Base-by-base conservation (phyloP, 2,113 vertebrate genomes). In the Coreoperca whiteheadi region DNA sequence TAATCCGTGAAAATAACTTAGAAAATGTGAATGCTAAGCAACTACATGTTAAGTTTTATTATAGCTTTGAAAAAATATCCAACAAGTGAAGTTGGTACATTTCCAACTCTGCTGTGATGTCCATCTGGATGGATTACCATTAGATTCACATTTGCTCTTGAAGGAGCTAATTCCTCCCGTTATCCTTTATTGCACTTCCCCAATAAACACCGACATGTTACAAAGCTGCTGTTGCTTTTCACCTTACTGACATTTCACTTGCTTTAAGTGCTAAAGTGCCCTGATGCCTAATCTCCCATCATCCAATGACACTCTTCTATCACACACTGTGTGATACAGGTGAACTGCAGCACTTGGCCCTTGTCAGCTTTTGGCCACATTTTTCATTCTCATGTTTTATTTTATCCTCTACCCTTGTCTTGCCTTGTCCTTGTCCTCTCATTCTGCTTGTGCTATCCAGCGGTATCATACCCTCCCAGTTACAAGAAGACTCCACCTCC, bases 401-500 rank as follows among this genome's bases (percentile, higher is more conserved):
- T 90, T 87, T 79, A 84, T 84, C 87, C 86, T 90, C 87, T 86
- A 64, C 89, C 83, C 66, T 86, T 91, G 83, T 91, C 76, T 85
- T 91, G 90, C 90, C 75, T 89, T 81, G 84, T 91, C 91, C 89
- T 87, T 71, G 88, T 91, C 75, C 87, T 90, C 71, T 91, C 87
- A 90, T 93, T 77, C 75, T 90, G 85, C 92, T 79, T 81, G 21
- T 87, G 89, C 91, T 92, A 89, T 77, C 90, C 90, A 86, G 12
- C 64, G 95, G 97, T 97, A 71, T 95, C 97, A 89, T 96, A 97
- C 79, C 97, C 97, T 1, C 94, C 97, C 18, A 97, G 96, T 94
- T 99, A 98, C 91, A 99, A 98, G 90, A 99, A 98, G 95, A 98
- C 97, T 0, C 98, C 98, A 0, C 98, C 98, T 0, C 98, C 98